These are phyloP conservation scores for Sarcoramphus papa DNA, from an alignment of 2,797 vertebrate genomes.

Conservation along the genomic window DNA sequence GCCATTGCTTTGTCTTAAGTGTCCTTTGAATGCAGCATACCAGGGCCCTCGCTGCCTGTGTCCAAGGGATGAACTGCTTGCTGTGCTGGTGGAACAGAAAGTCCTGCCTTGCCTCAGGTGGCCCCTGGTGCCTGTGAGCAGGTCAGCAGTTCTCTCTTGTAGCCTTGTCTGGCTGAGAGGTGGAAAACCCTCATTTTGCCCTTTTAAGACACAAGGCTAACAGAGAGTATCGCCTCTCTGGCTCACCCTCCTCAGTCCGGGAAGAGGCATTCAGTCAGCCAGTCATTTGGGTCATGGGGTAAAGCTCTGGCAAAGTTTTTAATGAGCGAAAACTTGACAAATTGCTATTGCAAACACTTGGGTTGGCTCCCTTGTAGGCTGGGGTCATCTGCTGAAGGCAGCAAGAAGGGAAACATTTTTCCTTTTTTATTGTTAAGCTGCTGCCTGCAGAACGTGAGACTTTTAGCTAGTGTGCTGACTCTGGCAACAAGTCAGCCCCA, in stretches of 20 bases:
- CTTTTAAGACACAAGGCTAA: background rate
- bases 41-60: fast-evolving
- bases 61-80: background rate
- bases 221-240: background rate
- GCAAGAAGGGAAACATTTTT: slow-evolving; percentile 30
- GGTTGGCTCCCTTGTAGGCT: background rate
- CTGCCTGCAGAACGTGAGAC: slow-evolving; percentile 5
- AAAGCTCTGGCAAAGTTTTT: background rate
- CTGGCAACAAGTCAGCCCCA: slow-evolving; percentile 45
- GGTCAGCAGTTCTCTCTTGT: fast-evolving
- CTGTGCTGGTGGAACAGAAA: background rate
- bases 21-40: background rate
- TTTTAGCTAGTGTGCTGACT: slow-evolving; percentile 22
- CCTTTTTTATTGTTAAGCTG: slow-evolving; percentile 29
- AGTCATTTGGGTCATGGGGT: fast-evolving
- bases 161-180: background rate
- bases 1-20: background rate
- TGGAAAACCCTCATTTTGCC: background rate
- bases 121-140: background rate
- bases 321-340: background rate
- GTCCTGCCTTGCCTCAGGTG: background rate
- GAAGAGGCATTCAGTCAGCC: background rate
- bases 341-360: background rate
- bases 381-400: background rate
- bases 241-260: background rate